Percentiles rank a stretch among this genome's conserved stretches.
These are phyloP conservation scores for Lepidurus couesii DNA, from an alignment of 1,140 invertebrate species.

Conservation along the genomic window DNA sequence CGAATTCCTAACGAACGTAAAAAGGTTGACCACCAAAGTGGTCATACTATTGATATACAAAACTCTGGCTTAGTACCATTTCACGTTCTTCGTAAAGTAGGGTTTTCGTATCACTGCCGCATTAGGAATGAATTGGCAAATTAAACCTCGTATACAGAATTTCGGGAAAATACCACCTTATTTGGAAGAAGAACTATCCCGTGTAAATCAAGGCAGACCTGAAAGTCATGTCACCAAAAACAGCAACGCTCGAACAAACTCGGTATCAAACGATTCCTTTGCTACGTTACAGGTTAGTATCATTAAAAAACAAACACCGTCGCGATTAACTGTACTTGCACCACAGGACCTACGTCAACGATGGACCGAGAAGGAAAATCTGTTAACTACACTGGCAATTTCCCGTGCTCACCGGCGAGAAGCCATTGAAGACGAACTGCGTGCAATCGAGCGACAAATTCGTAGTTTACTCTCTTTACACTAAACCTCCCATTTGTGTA, in stretches of 20 bases:
- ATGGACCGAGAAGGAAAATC: conserved; percentile 29
- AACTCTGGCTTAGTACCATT: conserved; percentile 31
- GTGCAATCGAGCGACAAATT: conserved; percentile 24
- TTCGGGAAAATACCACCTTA: conserved; percentile 25
- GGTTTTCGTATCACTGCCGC: neutral
- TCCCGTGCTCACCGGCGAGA: conserved; percentile 27
- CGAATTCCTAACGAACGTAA: conserved; percentile 19
- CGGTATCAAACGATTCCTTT: neutral
- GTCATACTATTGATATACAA: conserved; percentile 27
- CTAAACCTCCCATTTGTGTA: neutral
- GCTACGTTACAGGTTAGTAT: neutral
- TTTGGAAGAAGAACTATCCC: neutral
- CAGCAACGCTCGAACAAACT: neutral
- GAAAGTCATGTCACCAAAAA: neutral
- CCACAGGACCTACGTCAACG: conserved; percentile 21
- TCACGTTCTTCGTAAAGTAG: conserved; percentile 11
- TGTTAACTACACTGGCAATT: neutral
- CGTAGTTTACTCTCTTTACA: neutral
- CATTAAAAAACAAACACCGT: neutral
- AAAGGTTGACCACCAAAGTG: conserved; percentile 30
- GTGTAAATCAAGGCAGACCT: neutral
- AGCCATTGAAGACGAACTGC: conserved; percentile 33
- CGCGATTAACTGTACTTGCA: neutral
- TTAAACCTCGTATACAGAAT: conserved; percentile 1
- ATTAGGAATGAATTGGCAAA: neutral